Evolutionary conservation across 2,888 invertebrate species (phyloP).

Genomic region (Metacarcinus magister): DNA sequence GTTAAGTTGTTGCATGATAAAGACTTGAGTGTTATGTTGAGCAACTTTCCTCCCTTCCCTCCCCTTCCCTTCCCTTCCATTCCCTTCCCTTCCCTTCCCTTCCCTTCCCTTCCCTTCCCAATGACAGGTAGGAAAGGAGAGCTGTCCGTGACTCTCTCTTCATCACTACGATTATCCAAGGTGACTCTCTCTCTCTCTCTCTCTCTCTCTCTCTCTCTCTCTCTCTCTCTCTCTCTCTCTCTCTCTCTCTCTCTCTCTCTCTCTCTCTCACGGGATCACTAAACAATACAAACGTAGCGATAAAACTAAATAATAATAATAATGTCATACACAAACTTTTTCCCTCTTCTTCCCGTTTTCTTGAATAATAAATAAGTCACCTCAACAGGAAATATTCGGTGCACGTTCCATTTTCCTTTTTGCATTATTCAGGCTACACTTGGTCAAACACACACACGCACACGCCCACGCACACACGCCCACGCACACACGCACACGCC

Average conservation of each 20-base stretch:
- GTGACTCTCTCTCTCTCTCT: constrained; percentile 42
- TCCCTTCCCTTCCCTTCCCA: not conserved
- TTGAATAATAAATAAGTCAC: not conserved
- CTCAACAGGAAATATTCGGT: too few species aligned
- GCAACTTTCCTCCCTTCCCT: not conserved
- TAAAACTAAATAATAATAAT: too few species aligned
- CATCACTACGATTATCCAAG: not conserved
- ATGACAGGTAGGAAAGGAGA: not conserved
- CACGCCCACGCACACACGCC: too few species aligned
- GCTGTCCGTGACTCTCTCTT: not conserved
- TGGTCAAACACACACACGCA: too few species aligned
- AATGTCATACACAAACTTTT: too few species aligned
- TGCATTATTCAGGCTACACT: too few species aligned
- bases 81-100: not conserved
- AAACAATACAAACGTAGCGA: too few species aligned
- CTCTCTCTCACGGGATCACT: too few species aligned
- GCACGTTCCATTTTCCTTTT: too few species aligned
- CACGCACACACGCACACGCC: too few species aligned
- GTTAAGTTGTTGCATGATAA: not conserved
- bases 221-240: too few species aligned
- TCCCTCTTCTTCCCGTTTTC: not conserved
- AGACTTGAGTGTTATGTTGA: not conserved
- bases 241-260: too few species aligned
- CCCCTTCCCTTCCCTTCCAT: not conserved
- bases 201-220: constrained; percentile 68